These are phyloP conservation scores for Danaus melanippus DNA, from an alignment of 1,140 invertebrate species.

Conservation along the genomic window DNA sequence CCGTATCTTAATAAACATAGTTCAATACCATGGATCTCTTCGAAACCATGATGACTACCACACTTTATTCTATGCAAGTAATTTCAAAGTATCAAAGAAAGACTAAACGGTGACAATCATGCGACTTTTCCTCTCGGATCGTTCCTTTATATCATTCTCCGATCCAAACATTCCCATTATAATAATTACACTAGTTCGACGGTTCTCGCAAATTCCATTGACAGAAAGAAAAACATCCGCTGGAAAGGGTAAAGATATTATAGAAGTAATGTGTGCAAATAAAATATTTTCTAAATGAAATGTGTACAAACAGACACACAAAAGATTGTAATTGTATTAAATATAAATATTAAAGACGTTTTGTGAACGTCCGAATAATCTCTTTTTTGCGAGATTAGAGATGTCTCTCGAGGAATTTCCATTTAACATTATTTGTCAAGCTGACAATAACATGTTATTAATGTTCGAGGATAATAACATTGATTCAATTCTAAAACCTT, in stretches of 20 bases:
- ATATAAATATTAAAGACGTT: slow-evolving; percentile 53
- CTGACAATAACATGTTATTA: neutral
- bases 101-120: too few species aligned
- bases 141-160: too few species aligned
- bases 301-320: slow-evolving; percentile 57
- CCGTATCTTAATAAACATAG: too few species aligned
- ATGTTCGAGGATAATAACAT: too few species aligned
- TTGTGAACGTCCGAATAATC: slow-evolving; percentile 32
- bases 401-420: slow-evolving; percentile 23
- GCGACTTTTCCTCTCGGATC: too few species aligned
- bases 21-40: neutral
- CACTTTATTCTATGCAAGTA: neutral
- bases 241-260: slow-evolving; percentile 34
- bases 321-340: slow-evolving; percentile 33
- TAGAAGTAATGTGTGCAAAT: slow-evolving; percentile 20
- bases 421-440: neutral
- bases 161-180: too few species aligned
- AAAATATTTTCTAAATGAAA: slow-evolving; percentile 46
- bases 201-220: slow-evolving; percentile 11
- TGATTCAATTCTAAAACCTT: too few species aligned
- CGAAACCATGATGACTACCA: neutral
- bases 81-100: too few species aligned
- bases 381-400: slow-evolving; percentile 49
- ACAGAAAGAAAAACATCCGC: slow-evolving; percentile 46
- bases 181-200: neutral